These are phyloP conservation scores for Gallinago undulata DNA, from an alignment of 2,113 vertebrate genomes.

Conservation along the genomic window DNA sequence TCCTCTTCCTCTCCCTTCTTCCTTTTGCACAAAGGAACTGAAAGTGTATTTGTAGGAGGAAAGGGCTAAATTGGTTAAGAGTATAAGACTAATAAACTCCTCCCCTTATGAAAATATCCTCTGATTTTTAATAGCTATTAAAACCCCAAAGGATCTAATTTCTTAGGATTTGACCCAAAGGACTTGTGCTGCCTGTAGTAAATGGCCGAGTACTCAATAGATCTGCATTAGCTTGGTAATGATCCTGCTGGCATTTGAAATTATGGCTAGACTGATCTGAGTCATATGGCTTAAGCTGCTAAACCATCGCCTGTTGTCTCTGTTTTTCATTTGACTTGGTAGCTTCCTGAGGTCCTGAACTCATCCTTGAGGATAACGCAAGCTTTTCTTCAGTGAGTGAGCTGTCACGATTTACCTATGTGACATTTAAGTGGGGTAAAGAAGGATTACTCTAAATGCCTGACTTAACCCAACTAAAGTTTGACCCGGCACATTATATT, in stretches of 20 bases:
- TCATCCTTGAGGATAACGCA: constrained; percentile 6
- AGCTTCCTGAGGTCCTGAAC: constrained; percentile 29
- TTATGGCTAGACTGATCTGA: neutral
- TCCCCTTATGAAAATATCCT: neutral
- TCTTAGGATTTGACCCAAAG: neutral
- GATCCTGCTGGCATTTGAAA: constrained; percentile 13
- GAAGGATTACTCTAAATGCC: neutral
- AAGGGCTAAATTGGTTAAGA: neutral
- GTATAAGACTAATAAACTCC: neutral
- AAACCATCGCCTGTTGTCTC: neutral
- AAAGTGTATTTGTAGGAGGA: neutral
- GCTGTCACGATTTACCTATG: neutral
- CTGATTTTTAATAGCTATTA: neutral
- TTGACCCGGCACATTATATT: constrained; percentile 1
- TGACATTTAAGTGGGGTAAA: neutral
- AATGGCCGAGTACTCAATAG: neutral
- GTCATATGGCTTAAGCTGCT: neutral
- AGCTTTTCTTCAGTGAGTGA: neutral
- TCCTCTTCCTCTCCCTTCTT: neutral
- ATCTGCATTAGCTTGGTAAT: constrained; percentile 27
- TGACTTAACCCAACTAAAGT: constrained; percentile 17
- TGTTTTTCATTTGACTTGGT: constrained; percentile 41
- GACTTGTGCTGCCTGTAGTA: neutral
- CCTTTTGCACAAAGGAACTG: neutral
- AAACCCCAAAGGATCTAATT: neutral